Evolutionary conservation across 2,797 vertebrate genomes (phyloP).

Genomic region (Tokudaia tokunoshimensis): DNA sequence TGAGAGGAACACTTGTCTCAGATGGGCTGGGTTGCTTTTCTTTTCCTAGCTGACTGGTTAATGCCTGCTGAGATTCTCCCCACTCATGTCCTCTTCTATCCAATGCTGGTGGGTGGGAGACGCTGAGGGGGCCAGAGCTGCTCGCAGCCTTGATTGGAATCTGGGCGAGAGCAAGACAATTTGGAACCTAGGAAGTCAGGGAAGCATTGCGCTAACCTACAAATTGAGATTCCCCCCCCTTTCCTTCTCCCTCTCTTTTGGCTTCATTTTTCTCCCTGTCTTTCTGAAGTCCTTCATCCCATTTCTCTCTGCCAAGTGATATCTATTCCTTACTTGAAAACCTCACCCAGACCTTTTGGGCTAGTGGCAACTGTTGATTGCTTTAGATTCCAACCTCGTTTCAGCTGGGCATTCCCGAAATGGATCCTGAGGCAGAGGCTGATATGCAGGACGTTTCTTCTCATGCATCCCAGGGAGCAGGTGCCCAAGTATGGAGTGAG

Average conservation of each 20-base stretch:
- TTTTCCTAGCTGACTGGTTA: conserved; percentile 70
- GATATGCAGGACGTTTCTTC: not conserved
- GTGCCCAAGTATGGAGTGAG: not conserved
- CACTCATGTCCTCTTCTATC: not conserved
- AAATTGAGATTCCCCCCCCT: not conserved
- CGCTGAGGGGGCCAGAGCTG: not conserved
- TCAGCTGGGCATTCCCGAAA: not conserved
- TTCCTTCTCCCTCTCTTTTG: not conserved
- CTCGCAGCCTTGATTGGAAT: conserved; percentile 69
- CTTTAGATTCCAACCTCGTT: conserved; percentile 62
- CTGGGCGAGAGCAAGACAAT: conserved; percentile 58
- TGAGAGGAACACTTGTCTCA: conserved; percentile 72
- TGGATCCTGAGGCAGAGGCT: not conserved
- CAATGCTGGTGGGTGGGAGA: not conserved
- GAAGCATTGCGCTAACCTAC: not conserved
- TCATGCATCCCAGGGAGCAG: not conserved
- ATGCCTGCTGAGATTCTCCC: conserved; percentile 58
- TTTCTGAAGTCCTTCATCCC: conserved; percentile 8
- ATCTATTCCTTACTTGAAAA: conserved; percentile 68
- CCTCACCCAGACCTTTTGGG: not conserved
- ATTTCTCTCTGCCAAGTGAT: conserved; percentile 79
- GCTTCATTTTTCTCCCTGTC: conserved; percentile 82
- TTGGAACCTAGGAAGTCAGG: conserved; percentile 35
- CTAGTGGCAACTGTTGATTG: conserved; percentile 61
- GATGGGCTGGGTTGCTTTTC: not conserved